These are phyloP conservation scores for Eriocheir sinensis DNA, from an alignment of 1,140 invertebrate genomes.

Conservation along the genomic window DNA sequence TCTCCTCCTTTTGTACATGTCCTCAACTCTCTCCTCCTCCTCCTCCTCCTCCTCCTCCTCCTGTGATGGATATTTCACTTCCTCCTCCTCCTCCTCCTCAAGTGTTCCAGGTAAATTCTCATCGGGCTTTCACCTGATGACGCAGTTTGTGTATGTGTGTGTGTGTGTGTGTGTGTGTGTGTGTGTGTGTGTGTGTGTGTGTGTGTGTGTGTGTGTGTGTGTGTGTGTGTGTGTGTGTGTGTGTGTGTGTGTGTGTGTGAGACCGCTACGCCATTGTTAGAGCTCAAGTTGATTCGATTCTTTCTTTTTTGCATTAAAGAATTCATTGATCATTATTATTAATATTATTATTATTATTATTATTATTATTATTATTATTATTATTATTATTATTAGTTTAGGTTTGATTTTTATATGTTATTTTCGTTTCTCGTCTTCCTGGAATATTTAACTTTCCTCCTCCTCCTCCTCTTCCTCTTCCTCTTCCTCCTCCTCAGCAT, in stretches of 20 bases:
- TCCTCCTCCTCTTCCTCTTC: neutral
- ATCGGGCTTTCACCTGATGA: neutral
- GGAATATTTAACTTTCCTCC: too few relatives aligned
- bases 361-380: neutral
- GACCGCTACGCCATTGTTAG: neutral
- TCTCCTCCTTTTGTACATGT: too few relatives aligned
- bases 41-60: neutral
- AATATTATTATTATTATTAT: neutral
- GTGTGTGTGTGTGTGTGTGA: neutral
- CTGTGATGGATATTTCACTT: too few relatives aligned
- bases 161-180: neutral
- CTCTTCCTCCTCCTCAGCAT: neutral
- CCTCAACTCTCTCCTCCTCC: neutral
- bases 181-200: conserved; percentile 42
- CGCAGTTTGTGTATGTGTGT: neutral
- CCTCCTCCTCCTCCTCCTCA: neutral
- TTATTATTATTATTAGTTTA: neutral
- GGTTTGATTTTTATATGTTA: too few relatives aligned
- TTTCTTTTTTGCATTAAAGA: too few relatives aligned
- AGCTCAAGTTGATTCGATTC: neutral
- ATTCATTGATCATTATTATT: too few relatives aligned
- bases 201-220: conserved; percentile 33
- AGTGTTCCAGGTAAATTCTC: neutral
- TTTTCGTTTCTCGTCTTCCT: too few relatives aligned
- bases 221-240: conserved; percentile 36